A percentile compares a stretch with the other conserved stretches of the same genome.
Evolutionary conservation across 2,797 vertebrate genomes (phyloP).

Genomic region (Hyperoplus immaculatus): DNA sequence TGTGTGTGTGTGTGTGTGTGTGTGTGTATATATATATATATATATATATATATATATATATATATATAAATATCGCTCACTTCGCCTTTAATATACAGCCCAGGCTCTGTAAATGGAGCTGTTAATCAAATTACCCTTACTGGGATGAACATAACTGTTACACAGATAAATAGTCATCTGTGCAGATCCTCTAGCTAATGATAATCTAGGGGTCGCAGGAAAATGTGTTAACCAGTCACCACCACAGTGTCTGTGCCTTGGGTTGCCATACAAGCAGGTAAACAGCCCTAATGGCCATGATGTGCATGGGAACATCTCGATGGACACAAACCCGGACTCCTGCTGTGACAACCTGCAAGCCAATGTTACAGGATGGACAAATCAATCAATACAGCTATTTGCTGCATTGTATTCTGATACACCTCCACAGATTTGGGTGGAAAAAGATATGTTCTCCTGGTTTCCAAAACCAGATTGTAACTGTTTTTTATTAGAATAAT

Average conservation of each 20-base stretch:
- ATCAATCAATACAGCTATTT: slow-evolving; percentile 18
- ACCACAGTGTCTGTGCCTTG: background rate
- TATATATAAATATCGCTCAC: too few species aligned
- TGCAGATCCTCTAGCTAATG: background rate
- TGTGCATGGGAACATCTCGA: background rate
- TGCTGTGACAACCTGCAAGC: slow-evolving; percentile 2
- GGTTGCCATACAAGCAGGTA: background rate
- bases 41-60: too few species aligned
- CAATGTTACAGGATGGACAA: background rate
- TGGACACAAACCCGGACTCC: slow-evolving; percentile 1
- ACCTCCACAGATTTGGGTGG: background rate
- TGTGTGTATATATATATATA: too few species aligned
- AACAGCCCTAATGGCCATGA: background rate
- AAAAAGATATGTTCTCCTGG: background rate
- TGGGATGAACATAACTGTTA: background rate
- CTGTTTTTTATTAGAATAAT: background rate
- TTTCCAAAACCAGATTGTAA: background rate
- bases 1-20: too few species aligned
- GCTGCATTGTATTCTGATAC: background rate
- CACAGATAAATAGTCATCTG: background rate
- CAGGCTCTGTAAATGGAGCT: background rate
- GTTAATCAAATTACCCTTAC: slow-evolving; percentile 43
- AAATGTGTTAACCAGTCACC: slow-evolving; percentile 9
- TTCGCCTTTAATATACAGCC: too few species aligned
- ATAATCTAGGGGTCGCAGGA: slow-evolving; percentile 12